Evolutionary conservation across 2,113 vertebrate genomes (phyloP).

Genomic region (Antechinus flavipes): DNA sequence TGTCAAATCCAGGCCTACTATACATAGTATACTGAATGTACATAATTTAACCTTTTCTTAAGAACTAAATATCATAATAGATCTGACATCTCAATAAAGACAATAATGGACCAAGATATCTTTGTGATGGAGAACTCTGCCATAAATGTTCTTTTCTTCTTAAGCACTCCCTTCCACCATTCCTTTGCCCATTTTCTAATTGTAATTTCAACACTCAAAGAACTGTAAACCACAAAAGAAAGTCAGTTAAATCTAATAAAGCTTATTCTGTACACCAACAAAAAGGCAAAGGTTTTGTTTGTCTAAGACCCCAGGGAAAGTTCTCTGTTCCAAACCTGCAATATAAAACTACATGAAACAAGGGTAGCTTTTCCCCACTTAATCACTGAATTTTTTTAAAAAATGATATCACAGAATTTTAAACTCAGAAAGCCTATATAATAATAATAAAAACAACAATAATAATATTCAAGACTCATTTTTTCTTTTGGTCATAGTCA

Average conservation of each 20-base stretch:
- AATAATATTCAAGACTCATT: no score
- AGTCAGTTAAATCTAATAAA: neutral
- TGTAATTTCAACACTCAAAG: neutral
- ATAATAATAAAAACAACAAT: no score
- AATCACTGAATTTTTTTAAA: neutral
- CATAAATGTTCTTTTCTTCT: neutral
- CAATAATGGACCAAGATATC: neutral
- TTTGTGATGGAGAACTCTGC: neutral
- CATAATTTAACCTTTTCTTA: neutral
- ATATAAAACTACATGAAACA: neutral
- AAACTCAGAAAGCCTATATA: neutral
- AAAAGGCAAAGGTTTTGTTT: neutral
- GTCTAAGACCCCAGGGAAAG: neutral
- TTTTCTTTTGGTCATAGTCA: neutral
- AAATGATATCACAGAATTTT: neutral
- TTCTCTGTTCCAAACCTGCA: neutral
- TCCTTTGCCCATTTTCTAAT: neutral
- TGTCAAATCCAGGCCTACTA: slow-evolving; percentile 8
- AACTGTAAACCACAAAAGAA: neutral
- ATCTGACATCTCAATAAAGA: neutral
- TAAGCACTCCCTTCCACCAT: neutral
- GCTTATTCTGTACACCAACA: neutral
- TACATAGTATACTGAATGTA: slow-evolving; percentile 16
- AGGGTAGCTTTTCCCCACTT: neutral
- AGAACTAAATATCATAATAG: neutral